Conservation (phyloP, 2,888 invertebrate genomes). For the Choreutis nemorana region DNA sequence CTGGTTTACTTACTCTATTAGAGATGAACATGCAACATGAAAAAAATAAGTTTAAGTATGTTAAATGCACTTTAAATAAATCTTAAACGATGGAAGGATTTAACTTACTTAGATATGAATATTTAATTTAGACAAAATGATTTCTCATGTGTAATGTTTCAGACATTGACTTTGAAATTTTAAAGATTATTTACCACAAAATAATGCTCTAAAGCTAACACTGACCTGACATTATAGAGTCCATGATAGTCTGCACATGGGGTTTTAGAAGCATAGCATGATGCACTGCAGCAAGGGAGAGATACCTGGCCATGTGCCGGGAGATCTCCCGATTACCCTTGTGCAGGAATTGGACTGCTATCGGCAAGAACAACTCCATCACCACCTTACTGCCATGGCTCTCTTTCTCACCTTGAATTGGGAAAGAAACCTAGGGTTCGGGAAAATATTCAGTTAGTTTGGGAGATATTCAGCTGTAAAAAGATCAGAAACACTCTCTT, state of each 20-base stretch:
- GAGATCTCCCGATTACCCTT: constrained; percentile 91
- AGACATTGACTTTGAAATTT: too few species aligned
- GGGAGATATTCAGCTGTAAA: background rate
- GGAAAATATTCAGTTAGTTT: background rate
- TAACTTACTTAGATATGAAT: too few species aligned
- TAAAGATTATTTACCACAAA: too few species aligned
- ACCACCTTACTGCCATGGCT: constrained; percentile 69
- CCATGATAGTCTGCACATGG: constrained; percentile 89
- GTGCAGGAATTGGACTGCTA: constrained; percentile 90
- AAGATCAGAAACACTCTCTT: too few species aligned
- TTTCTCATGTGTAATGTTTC: too few species aligned
- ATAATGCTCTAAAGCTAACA: too few species aligned
- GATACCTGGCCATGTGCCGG: constrained; percentile 88
- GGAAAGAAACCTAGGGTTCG: constrained; percentile 45
- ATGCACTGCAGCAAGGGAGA: constrained; percentile 91
- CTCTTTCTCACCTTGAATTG: constrained; percentile 54
- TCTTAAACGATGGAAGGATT: too few species aligned
- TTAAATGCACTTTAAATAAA: too few species aligned
- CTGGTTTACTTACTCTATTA: too few species aligned
- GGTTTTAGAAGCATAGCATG: constrained; percentile 86
- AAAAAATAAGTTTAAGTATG: too few species aligned
- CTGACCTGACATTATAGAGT: constrained; percentile 85
- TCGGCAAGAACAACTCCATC: constrained; percentile 87
- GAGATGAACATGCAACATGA: too few species aligned
- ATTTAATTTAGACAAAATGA: too few species aligned